phyloP scores from a whole-genome alignment of 2,888 invertebrate species.

The Dolichomitus sp. region DNA sequence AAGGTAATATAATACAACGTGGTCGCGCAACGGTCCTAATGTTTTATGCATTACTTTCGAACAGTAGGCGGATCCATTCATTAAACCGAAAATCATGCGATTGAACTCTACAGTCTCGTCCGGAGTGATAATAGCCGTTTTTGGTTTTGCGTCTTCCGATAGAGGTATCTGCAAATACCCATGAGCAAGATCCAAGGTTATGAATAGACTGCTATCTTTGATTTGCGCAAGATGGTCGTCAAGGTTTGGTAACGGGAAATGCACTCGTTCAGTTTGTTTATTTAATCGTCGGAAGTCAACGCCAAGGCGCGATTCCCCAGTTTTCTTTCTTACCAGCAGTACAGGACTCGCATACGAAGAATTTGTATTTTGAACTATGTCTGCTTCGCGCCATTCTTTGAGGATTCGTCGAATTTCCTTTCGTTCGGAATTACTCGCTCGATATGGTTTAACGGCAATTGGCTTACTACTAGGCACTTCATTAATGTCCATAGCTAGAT shows the following conservation, averaged over 20 bases:
- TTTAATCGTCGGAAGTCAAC: conserved; percentile 54
- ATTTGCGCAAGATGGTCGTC: conserved; percentile 47
- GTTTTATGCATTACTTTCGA: not conserved
- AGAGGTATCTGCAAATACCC: conserved; percentile 51
- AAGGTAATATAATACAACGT: not conserved
- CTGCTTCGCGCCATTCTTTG: too few species aligned
- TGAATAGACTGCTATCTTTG: not conserved
- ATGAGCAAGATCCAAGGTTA: conserved; percentile 26
- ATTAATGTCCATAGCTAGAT: too few species aligned
- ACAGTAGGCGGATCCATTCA: not conserved
- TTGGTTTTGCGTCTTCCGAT: conserved; percentile 37
- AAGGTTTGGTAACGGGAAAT: conserved; percentile 30
- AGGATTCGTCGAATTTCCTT: too few species aligned
- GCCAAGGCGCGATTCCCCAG: conserved; percentile 50
- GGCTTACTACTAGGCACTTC: too few species aligned
- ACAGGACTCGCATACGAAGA: conserved; percentile 61
- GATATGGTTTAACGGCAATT: too few species aligned
- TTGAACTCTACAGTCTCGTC: conserved; percentile 45
- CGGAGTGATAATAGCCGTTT: conserved; percentile 65
- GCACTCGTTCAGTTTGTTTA: conserved; percentile 25
- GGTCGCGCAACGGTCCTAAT: not conserved
- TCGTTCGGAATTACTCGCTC: too few species aligned
- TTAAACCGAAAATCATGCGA: too few species aligned
- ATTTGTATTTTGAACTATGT: conserved; percentile 40
- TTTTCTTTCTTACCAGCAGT: conserved; percentile 55